Base-by-base conservation (phyloP, 2,113 vertebrate genomes). In the Anarhynchus alexandrinus region DNA sequence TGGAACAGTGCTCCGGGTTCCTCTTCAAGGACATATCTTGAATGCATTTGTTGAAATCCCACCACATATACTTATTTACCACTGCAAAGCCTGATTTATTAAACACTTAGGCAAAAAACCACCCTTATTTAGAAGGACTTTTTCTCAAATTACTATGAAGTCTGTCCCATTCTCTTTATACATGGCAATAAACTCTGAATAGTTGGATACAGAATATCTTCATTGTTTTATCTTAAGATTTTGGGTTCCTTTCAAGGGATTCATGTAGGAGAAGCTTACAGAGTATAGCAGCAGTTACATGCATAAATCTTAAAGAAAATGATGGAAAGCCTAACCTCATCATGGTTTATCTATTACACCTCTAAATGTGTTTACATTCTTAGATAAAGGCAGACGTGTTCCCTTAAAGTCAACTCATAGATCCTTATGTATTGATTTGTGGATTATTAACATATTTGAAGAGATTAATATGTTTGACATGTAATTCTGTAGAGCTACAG, bases 381-480 rank as follows among this genome's bases (percentile, higher is more conserved):
- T 64, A 91, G 67, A 87, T 88, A 95, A 85, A 94, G 61, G 43
- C 52, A 93, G 90, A 23, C 3, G 0, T 85, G 57, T 69, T 88
- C 58, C 27, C 49, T 95, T 76, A 93, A 93, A 94, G 82, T 93
- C 70, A 93, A 72, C 49, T 76, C 7, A 8, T 40, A 85, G 73
- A 76, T 82, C 45, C 40, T 77, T 58, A 65, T 12, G 6, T 85
- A 88, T 95, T 93, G 81, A 88, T 96, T 93, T 36, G 80, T 36
- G 36, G 34, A 88, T 88, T 97, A 93, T 93, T 94, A 94, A n/a
- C 34, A 43, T 92, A 93, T 93, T 91, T 96, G 54, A 86, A 93
- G 58, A 80, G 49, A 76, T 85, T 90, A 93, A 70, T 93, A 78
- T 18, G 30, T 82, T 94, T 85, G 76, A 95, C 38, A 23, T 55